Evolutionary conservation across 2,113 vertebrate species (phyloP), one percentile per base, ranked within the genome.

Genomic region (Alces alces): DNA sequence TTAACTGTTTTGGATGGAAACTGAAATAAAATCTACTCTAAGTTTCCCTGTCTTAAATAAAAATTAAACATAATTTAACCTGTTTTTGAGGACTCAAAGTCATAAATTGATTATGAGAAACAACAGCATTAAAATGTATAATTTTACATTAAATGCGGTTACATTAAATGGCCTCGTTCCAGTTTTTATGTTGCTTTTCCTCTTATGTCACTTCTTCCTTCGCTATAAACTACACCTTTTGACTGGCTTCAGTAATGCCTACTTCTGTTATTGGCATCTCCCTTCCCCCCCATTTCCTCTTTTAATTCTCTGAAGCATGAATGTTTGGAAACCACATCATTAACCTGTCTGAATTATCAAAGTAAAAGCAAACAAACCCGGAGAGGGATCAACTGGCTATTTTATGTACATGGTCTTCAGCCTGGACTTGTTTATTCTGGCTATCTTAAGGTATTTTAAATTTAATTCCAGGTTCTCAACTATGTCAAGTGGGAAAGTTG

Each of bases 401-500:
- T 79, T 92, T 89, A 79, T 39, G 47, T 54, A 39, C 80, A 55
- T 23, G 47, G 19, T 86, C 50, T 91, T 66, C 50, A 91, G 60
- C 25, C 45, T 21, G 30, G 80, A 19, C 12, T 97, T 93, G 60
- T 84, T 87, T 94, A 84, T 94, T 94, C 84, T 82, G 57, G 55
- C 52, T 83, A 92, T 27, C 52, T 84, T 64, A 14, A 87, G 80
- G 58, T 5, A 27, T 85, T 97, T 60, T 86, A 95, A 39, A 89
- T 79, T 93, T 96, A 89, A 96, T 95, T 93, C 43, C 15, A 82
- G 86, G 36, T 96, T 95, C 70, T 89, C 61, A 93, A 96, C 23
- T 83, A 92, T 43, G 33, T 50, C 66, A 91, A 85, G 50, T 82
- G 33, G 43, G 58, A 95, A 95, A 97, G 58, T 52, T 70, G 43